Evolutionary conservation across 64 coral and sea anemone genomes (phyloP).

Genomic region (Pocillopora damicornis): DNA sequence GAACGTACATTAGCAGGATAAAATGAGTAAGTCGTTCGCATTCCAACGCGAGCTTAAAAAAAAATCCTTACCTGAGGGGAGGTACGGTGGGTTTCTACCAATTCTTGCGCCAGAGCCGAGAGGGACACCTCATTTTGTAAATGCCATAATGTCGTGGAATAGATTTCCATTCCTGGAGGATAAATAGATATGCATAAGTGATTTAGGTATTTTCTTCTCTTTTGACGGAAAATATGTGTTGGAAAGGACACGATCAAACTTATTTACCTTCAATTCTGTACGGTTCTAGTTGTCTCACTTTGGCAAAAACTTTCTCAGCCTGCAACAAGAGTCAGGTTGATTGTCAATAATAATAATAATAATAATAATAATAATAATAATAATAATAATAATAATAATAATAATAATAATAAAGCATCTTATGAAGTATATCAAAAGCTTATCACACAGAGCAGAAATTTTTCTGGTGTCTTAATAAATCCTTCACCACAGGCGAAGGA

Average conservation of each 20-base stretch:
- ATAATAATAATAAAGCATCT: background rate
- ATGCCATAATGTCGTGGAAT: slow-evolving; percentile 95
- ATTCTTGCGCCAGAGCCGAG: slow-evolving; percentile 88
- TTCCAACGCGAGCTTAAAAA: background rate
- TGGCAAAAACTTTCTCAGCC: slow-evolving; percentile 92
- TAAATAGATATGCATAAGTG: background rate
- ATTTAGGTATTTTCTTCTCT: background rate
- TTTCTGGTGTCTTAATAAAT: no score
- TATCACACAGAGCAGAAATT: no score
- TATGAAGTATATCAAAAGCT: background rate
- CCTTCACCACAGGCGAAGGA: no score
- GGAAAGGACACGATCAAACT: no score
- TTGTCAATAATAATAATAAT: background rate
- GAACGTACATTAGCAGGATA: no score
- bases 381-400: no score
- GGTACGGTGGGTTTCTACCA: slow-evolving; percentile 78
- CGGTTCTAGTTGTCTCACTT: slow-evolving; percentile 79
- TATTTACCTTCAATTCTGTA: slow-evolving; percentile 89
- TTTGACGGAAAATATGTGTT: no score
- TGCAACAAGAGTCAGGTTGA: slow-evolving; percentile 9
- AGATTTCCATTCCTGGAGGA: slow-evolving; percentile 89
- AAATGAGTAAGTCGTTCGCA: no score
- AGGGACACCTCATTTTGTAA: slow-evolving; percentile 91
- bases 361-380: no score
- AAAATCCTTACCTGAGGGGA: slow-evolving; percentile 68